These are phyloP conservation scores for Coccyzus lansbergi DNA, from an alignment of 2,797 vertebrate species.

Conservation along the genomic window DNA sequence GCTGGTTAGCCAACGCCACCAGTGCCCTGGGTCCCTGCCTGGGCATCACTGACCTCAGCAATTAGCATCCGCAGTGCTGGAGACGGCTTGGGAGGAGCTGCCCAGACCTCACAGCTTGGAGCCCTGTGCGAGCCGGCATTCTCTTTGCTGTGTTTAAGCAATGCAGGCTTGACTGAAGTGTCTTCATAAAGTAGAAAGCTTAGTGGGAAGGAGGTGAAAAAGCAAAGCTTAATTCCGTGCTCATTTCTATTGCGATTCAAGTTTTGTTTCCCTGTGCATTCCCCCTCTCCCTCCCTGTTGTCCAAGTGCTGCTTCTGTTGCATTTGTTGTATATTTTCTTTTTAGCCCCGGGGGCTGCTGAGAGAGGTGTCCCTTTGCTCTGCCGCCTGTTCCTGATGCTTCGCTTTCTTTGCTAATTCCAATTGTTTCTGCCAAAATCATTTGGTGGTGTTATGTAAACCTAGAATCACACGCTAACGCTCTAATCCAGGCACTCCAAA, in stretches of 20 bases:
- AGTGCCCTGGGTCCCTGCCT: not conserved
- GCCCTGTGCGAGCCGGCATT: not conserved
- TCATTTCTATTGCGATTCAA: not conserved
- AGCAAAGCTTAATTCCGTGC: not conserved
- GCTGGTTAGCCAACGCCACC: not conserved
- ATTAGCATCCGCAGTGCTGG: rapidly evolving
- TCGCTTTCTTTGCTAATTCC: conserved; percentile 14
- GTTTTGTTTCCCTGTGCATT: not conserved
- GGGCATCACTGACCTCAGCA: not conserved
- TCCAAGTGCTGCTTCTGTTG: not conserved
- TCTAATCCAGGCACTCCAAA: not conserved
- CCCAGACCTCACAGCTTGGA: not conserved
- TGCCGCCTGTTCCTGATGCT: conserved; percentile 40
- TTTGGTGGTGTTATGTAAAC: conserved; percentile 52
- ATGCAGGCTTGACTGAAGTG: rapidly evolving
- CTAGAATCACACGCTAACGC: conserved; percentile 26
- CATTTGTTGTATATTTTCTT: not conserved
- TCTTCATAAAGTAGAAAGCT: not conserved
- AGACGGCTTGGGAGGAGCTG: not conserved
- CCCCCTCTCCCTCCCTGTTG: not conserved
- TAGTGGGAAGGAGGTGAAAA: not conserved
- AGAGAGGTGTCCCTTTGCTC: conserved; percentile 39
- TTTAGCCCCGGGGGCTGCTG: conserved; percentile 27
- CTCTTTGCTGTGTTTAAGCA: rapidly evolving
- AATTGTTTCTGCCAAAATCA: conserved; percentile 46